Evolutionary conservation across 2,797 vertebrate species (phyloP).

Genomic region (Trachurus trachurus): DNA sequence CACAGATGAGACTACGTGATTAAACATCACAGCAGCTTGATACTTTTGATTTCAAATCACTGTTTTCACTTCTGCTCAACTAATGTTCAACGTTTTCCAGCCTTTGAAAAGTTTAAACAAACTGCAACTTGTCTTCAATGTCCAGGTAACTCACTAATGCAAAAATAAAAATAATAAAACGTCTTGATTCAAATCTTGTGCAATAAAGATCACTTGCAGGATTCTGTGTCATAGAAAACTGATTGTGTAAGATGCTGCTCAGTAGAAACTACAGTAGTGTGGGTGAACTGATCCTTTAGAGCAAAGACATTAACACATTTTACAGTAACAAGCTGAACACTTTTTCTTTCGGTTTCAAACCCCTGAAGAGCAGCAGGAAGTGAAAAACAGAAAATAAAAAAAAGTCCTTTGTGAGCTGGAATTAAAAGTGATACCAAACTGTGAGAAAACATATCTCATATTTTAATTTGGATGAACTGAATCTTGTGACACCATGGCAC

Average conservation of each 20-base stretch:
- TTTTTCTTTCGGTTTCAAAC: not conserved
- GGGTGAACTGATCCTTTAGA: not conserved
- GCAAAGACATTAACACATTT: not conserved
- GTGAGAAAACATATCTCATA: not conserved
- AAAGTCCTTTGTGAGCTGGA: not conserved
- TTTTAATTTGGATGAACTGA: conserved; percentile 7
- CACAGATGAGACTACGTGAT: not conserved
- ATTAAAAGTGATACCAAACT: conserved; percentile 35
- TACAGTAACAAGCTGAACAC: not conserved
- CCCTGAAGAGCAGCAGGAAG: not conserved
- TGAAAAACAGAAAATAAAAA: not conserved
- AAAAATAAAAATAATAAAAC: no score
- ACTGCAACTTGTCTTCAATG: not conserved
- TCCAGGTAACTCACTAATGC: not conserved
- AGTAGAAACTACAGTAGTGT: no score
- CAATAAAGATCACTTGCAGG: no score
- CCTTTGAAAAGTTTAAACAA: not conserved
- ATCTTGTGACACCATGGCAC: not conserved
- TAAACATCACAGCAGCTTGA: not conserved
- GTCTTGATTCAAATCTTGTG: no score
- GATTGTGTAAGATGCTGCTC: no score
- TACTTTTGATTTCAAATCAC: conserved; percentile 21
- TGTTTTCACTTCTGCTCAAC: conserved; percentile 14
- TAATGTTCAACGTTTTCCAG: no score
- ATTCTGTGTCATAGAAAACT: no score